Conservation (phyloP, 2,888 invertebrate species). For the Ametastegia equiseti region DNA sequence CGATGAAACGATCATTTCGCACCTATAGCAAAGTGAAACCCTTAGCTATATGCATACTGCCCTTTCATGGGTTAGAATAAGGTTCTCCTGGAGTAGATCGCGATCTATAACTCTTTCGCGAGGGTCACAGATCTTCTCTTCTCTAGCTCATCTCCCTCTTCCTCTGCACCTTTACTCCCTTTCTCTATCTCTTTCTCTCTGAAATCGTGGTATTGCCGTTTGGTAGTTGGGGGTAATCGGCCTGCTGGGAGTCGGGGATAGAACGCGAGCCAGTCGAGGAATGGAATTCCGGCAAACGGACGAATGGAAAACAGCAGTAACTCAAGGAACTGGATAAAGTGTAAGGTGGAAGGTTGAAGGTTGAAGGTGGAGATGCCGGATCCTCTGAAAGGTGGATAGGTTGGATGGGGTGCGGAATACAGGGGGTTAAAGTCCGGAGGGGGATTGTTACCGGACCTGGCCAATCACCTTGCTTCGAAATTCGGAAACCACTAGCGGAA, state of each 20-base stretch:
- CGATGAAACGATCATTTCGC: too few relatives aligned
- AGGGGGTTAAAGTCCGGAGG: background rate
- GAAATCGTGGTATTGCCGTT: slow-evolving; percentile 13
- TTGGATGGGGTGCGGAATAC: background rate
- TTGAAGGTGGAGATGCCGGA: background rate
- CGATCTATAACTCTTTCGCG: slow-evolving; percentile 44
- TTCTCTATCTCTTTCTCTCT: too few relatives aligned
- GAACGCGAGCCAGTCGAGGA: slow-evolving; percentile 48
- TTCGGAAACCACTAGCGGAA: slow-evolving; percentile 46
- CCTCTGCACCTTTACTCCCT: too few relatives aligned
- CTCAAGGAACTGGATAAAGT: slow-evolving; percentile 47
- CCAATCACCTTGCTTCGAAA: slow-evolving; percentile 43
- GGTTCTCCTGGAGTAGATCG: slow-evolving; percentile 3
- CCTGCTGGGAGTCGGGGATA: slow-evolving; percentile 59
- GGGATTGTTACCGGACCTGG: slow-evolving; percentile 49
- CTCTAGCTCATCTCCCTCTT: too few relatives aligned
- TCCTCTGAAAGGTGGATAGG: slow-evolving; percentile 3
- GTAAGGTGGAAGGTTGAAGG: background rate
- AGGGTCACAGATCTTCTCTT: slow-evolving; percentile 47
- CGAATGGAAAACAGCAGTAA: slow-evolving; percentile 53
- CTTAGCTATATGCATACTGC: background rate
- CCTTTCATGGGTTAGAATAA: background rate
- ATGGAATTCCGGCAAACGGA: slow-evolving; percentile 48
- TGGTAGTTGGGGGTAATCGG: slow-evolving; percentile 58
- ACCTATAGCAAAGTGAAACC: too few relatives aligned